phyloP scores from a whole-genome alignment of 2,113 vertebrate genomes.

The Pelobates fuscus region DNA sequence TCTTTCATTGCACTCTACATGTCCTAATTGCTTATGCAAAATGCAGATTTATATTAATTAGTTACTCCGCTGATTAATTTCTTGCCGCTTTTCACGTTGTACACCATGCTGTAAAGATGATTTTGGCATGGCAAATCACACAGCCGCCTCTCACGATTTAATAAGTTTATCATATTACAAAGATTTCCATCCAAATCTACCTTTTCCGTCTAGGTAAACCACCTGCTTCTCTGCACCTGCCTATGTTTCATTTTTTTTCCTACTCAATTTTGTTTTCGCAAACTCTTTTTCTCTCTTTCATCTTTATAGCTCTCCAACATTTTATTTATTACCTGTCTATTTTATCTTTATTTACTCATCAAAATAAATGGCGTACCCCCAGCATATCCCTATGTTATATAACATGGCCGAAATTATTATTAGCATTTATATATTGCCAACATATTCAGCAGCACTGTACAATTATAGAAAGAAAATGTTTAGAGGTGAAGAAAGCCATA shows the following conservation, averaged over 20 bases:
- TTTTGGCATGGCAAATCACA: conserved; percentile 71
- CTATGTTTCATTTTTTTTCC: neutral
- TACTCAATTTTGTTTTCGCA: neutral
- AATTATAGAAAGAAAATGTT: too few species aligned
- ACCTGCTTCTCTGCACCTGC: conserved; percentile 78
- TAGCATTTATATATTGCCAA: too few species aligned
- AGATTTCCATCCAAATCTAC: conserved; percentile 75
- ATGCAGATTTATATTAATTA: conserved; percentile 95
- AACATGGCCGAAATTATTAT: too few species aligned
- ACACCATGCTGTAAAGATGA: conserved; percentile 82
- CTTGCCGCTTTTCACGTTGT: conserved; percentile 83
- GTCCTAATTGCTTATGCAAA: conserved; percentile 92
- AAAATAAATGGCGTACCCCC: too few species aligned
- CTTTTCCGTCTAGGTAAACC: conserved; percentile 74
- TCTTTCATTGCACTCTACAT: conserved; percentile 76
- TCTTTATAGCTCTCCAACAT: neutral
- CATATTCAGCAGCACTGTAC: too few species aligned
- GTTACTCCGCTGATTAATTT: conserved; percentile 88
- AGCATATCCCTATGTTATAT: too few species aligned
- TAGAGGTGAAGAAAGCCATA: too few species aligned
- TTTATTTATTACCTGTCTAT: too few species aligned
- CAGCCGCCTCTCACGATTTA: conserved; percentile 66
- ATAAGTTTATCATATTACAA: conserved; percentile 78
- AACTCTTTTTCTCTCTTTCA: neutral
- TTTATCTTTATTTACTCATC: too few species aligned